Evolutionary conservation across 1,140 invertebrate species (phyloP), one percentile per base, ranked within the genome.

Genomic region (Thrips palmi): DNA sequence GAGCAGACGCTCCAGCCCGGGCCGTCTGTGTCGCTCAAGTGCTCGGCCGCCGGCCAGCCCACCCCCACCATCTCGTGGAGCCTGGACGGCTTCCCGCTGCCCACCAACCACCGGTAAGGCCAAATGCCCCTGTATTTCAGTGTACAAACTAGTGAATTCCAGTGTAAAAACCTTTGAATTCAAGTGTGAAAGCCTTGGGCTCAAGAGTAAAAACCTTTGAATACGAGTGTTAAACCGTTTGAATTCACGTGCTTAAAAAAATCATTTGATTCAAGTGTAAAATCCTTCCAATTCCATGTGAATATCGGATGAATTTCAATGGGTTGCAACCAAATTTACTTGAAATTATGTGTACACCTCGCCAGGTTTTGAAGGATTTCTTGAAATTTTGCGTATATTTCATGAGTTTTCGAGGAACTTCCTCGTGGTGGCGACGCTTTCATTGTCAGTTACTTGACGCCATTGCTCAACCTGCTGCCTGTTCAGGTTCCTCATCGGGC

Each of bases 1-100:
- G 77, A 84, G 52, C 77, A 83, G 55, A 84, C 77, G 24, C 58
- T 86, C 27, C 77, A 86, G 46, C 77, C 79, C 1, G 83, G 82
- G 11, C 75, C 77, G n/a, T 70, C 74, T 36, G 74, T 87, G 29
- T 83, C 80, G 32, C 58, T 91, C 30, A 83, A 84, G 56, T 91
- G 85, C 55, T 78, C 73, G 22, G 82, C 82, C 37, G 68, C 77
- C 29, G 84, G 84, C 33, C 85, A 83, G 58, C 84, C 80, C 14
- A 85, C 84, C 31, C 83, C 84, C 6, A 68, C 73, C 50, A 74
- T 87, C 47, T 67, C 69, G 28, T 88, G 83, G 83, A 68, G 69
- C 25, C 62, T 86, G 43, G 83, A 87, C 55, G 82, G 77, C 39
- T 78, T 77, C 53, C 65, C 68, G 28, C 56, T 87, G 39, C 74